Base-by-base conservation (phyloP, 2,113 vertebrate species). In the Hippoglossus stenolepis region DNA sequence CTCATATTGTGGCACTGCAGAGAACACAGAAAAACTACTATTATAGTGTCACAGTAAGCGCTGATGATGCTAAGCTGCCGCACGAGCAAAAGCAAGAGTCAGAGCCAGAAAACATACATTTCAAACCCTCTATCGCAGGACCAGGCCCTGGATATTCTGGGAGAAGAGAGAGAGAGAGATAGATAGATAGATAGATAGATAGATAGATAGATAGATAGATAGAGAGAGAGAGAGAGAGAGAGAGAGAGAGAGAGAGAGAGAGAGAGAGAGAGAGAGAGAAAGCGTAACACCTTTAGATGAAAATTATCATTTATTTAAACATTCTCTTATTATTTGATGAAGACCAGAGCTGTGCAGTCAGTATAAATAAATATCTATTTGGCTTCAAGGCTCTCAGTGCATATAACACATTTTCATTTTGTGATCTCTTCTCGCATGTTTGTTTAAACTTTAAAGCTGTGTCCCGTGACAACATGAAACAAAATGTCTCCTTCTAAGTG, bases 71-170 rank as follows among this genome's bases (percentile, higher is more conserved):
- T 85, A 86, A 90, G 87, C 82, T 82, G 80, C 79, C 65, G 77
- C 58, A 76, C 73, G 66, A 87, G 83, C 83, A 79, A 83, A 88
- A 90, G 83, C 81, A 69, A 45, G 61, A 40, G 61, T 18, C 61
- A n/a, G 21, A 82, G 65, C 61, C 75, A 87, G 78, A 80, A 82
- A 90, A 95, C 94, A 93, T 92, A 95, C 94, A 82, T 95, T 94
- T 94, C 93, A 95, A 94, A 95, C 91, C 93, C 86, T 91, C 88
- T 53, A 94, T 89, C 75, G 94, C 94, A 71, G 88, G 87, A 62
- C 83, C 90, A 68, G 93, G 21, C 0, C 84, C 87, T 83, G 89
- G 94, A 92, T 87, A 95, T n/a, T 93, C 94, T 95, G 80, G 83
- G 75, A 85, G 87, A 84, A 78, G 86, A 86, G 81, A 64, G 40